phyloP scores from a whole-genome alignment of 92 coral and sea anemone species.

The Phenganax subtilis region DNA sequence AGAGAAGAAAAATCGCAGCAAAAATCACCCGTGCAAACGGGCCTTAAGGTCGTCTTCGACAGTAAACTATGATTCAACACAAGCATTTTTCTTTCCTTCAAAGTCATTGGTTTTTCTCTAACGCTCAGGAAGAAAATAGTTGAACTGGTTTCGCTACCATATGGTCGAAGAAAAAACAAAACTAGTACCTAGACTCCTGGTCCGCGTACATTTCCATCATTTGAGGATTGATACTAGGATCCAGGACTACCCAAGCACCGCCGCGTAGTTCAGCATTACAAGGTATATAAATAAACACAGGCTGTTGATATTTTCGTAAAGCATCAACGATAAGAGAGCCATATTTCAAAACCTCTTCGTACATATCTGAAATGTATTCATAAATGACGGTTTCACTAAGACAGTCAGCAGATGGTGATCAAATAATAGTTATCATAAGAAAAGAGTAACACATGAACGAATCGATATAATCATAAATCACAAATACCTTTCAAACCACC shows the following conservation, averaged over 20 bases:
- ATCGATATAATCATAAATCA: neutral
- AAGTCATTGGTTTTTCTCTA: too few species aligned
- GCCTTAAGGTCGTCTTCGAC: neutral
- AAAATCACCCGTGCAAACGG: too few species aligned
- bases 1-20: too few species aligned
- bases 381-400: neutral
- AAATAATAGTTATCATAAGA: neutral
- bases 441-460: too few species aligned
- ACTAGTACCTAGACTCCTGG: constrained; percentile 72
- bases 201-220: constrained; percentile 99
- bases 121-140: too few species aligned
- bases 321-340: constrained; percentile 95
- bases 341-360: constrained; percentile 79
- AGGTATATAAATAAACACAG: constrained; percentile 85
- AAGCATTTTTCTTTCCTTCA: too few species aligned
- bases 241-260: constrained; percentile 99
- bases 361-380: constrained; percentile 71
- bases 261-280: constrained; percentile 93
- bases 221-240: constrained; percentile 84
- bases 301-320: constrained; percentile 71
- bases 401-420: neutral
- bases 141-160: too few species aligned
- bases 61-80: too few species aligned
- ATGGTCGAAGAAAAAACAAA: neutral
- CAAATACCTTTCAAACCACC: constrained; percentile 65